Base-by-base conservation (phyloP, 2,113 vertebrate species). In the Sardina pilchardus region DNA sequence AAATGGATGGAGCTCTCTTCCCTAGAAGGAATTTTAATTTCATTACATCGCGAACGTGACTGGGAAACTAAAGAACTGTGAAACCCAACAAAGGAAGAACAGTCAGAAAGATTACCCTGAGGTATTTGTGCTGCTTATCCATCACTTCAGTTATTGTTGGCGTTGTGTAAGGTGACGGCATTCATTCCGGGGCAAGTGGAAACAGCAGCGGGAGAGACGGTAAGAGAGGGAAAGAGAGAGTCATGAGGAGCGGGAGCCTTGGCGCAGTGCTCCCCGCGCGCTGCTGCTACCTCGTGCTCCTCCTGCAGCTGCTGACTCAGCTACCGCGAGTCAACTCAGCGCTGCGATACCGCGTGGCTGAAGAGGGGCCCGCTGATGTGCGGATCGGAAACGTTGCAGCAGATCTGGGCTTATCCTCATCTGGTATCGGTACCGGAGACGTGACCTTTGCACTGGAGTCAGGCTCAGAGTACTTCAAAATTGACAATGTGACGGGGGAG, bases 391-490 rank as follows among this genome's bases (percentile, higher is more conserved):
- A 97, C 88, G 97, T 99, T 89, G 98, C 97, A 85, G 92, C 95
- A 4, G 97, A 99, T 93, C 94, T 99, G 85, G 94, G 94, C 43
- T 92, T 95, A 16, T 94, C 92, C 0, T 93, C 94, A 0, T 94
- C 95, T 0, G 93, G 94, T 2, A 94, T 94, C 7, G 97, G 97
- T 26, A 97, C 96, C 53, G 97, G 97, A 0, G 97, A 98, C 84
- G 97, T 98, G 92, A 98, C 97, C 89, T 99, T 99, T 92, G 98
- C 97, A 92, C 94, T 99, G 87, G 98, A 99, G 93, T 98, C 98
- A 8, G 98, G 98, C 87, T 97, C 97, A 1, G 98, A 99, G 90
- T 99, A 95, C 92, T 97, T 99, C 87, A 99, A 97, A 93, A 99
- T 99, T 89, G 98, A 99, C 95, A 99, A 99, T 89, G 96, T 99